Base-by-base conservation (phyloP, 2,113 vertebrate species). In the Spea bombifrons region DNA sequence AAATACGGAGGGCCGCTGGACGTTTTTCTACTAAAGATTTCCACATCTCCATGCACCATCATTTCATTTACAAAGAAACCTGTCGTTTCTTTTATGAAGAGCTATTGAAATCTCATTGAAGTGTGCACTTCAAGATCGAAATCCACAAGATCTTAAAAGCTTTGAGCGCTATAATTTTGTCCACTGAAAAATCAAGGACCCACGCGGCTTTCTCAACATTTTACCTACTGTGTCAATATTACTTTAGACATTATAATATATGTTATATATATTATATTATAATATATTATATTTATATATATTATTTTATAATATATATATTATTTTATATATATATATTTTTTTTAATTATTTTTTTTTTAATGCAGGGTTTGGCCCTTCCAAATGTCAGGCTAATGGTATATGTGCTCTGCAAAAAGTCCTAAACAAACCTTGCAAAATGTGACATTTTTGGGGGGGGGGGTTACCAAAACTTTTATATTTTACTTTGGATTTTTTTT, bases 81-180 rank as follows among this genome's bases (percentile, higher is more conserved):
- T 72, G 76, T 61, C 47, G 72, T 72, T 72, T 72, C 48, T 66
- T 46, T 66, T 69, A 52, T 78, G 49, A 71, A 72, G 76, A 72
- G 69, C 70, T 72, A 63, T 78, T 78, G 61, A 78, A 78, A 72
- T 77, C 30, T 30, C 55, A 46, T 17, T 66, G 57, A 45, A 65
- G 68, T 66, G 61, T 63, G 45, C 76, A 72, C 76, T 78, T 66
- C 12, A 64, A 45, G 76, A 47, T 71, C 44, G 44, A 76, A 71
- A 63, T 66, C 59, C n/a, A 16, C n/a, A 3, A 72, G 66, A 53
- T 69, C 59, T 76, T 76, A 50, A 66, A 76, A 66, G 76, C n/a
- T 66, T 5, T 13, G 59, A 72, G 47, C 59, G 53, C 76, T 72
- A 46, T 78, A 72, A 78, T 78, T 78, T 78, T 61, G 43, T 52